phyloP scores from a whole-genome alignment of 2,888 invertebrate genomes.

The Taphrorychus bicolor region DNA sequence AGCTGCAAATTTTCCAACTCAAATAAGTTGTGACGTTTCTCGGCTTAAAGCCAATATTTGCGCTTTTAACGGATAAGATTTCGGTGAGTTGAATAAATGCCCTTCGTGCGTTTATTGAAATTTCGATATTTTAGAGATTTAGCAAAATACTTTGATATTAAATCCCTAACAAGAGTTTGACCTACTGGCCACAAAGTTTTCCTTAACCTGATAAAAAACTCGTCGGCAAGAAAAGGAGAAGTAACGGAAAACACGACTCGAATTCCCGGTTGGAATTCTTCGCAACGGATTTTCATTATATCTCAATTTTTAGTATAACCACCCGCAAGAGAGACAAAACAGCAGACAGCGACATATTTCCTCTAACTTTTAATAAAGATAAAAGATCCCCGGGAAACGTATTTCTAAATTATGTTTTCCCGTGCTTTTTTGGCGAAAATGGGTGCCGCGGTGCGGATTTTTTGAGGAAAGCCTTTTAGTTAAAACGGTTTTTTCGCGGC shows the following conservation, averaged over 20 bases:
- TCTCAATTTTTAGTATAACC: constrained; percentile 36
- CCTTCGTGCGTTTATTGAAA: too few relatives aligned
- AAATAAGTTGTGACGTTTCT: not conserved
- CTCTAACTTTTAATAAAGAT: constrained; percentile 39
- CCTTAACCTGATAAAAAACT: not conserved
- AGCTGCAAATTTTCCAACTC: not conserved
- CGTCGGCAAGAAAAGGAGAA: not conserved
- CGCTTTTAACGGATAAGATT: not conserved
- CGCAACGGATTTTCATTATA: constrained; percentile 17
- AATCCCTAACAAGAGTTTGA: not conserved
- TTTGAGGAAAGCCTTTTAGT: constrained; percentile 28
- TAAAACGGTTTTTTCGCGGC: constrained; percentile 21
- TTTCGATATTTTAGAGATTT: too few relatives aligned
- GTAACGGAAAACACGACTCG: not conserved
- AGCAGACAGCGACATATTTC: constrained; percentile 35
- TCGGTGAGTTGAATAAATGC: too few relatives aligned
- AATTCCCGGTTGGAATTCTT: constrained; percentile 7
- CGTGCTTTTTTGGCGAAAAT: constrained; percentile 8
- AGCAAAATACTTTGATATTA: too few relatives aligned
- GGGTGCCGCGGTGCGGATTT: constrained; percentile 8
- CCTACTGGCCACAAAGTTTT: not conserved
- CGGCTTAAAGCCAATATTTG: not conserved
- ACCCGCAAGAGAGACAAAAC: constrained; percentile 32
- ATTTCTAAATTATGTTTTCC: constrained; percentile 37
- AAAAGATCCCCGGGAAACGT: constrained; percentile 37